These are phyloP conservation scores for Lissocephala sabroskyi DNA, from an alignment of 2,888 invertebrate species.

Conservation along the genomic window DNA sequence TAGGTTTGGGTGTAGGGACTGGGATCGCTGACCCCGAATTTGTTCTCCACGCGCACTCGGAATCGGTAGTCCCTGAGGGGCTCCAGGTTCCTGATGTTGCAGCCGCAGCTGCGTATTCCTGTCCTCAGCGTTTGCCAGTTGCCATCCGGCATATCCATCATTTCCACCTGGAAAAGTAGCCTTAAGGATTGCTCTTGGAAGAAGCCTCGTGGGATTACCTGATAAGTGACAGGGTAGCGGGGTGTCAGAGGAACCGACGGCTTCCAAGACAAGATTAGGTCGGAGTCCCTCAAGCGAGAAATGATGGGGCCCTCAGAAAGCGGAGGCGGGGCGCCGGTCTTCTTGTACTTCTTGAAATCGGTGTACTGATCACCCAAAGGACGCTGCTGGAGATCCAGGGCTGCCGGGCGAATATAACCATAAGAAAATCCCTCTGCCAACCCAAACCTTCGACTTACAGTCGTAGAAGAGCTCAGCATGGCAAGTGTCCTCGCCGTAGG, in stretches of 20 bases:
- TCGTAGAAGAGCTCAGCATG: slow-evolving; percentile 86
- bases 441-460: slow-evolving; percentile 73
- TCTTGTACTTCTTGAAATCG: slow-evolving; percentile 87
- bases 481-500: slow-evolving; percentile 87
- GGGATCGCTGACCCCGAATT: slow-evolving; percentile 96
- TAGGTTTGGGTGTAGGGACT: slow-evolving; percentile 91
- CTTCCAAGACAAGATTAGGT: slow-evolving; percentile 92
- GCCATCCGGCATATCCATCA: slow-evolving; percentile 91
- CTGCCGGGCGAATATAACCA: slow-evolving; percentile 49
- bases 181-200: not conserved
- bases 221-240: slow-evolving; percentile 92
- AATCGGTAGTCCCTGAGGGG: slow-evolving; percentile 97
- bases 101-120: slow-evolving; percentile 89
- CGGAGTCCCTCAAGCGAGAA: slow-evolving; percentile 91
- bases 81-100: slow-evolving; percentile 90
- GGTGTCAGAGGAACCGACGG: slow-evolving; percentile 92
- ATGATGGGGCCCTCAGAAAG: slow-evolving; percentile 93
- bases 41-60: slow-evolving; percentile 96
- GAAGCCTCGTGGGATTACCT: slow-evolving; percentile 73
- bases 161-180: slow-evolving; percentile 78
- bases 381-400: slow-evolving; percentile 79
- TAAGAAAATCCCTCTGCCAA: not conserved
- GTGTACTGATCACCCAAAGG: slow-evolving; percentile 85
- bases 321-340: slow-evolving; percentile 88
- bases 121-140: slow-evolving; percentile 93